A percentile compares a stretch with the other conserved stretches of the same genome.
phyloP scores from a whole-genome alignment of 2,113 vertebrate genomes.

The Rhegmatorhina hoffmannsi region DNA sequence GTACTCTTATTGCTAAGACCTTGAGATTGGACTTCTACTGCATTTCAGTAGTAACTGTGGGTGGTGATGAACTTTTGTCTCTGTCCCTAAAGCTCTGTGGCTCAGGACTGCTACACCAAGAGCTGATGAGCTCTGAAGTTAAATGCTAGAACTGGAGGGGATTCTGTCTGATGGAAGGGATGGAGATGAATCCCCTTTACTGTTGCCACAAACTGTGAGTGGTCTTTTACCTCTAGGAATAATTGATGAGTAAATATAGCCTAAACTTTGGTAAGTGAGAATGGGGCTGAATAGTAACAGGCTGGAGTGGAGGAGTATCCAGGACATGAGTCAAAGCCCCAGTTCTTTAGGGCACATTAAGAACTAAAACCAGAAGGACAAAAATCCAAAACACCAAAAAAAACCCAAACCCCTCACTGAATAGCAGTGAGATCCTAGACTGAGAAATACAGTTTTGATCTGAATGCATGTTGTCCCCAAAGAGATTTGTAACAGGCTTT shows the following conservation, averaged over 20 bases:
- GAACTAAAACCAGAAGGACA: not conserved
- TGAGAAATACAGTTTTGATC: not conserved
- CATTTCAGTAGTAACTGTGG: not conserved
- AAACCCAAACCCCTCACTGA: accelerated
- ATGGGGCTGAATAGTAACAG: accelerated
- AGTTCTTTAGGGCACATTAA: not conserved
- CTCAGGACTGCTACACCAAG: not conserved
- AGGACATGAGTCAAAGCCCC: not conserved
- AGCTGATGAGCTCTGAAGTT: not conserved
- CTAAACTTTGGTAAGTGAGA: not conserved
- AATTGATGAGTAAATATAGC: not conserved
- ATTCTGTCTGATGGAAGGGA: not conserved
- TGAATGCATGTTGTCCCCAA: not conserved
- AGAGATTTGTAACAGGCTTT: not conserved
- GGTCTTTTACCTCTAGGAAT: not conserved
- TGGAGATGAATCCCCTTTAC: not conserved
- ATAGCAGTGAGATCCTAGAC: not conserved
- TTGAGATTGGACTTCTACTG: not conserved
- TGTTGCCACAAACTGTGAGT: not conserved
- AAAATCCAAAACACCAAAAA: not conserved
- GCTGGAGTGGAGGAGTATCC: not conserved
- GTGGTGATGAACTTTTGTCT: not conserved
- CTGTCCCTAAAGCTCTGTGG: not conserved
- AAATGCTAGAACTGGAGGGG: not conserved
- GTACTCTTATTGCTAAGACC: not conserved